phyloP scores from a whole-genome alignment of 2,888 invertebrate species.

The Dusona sp. region DNA sequence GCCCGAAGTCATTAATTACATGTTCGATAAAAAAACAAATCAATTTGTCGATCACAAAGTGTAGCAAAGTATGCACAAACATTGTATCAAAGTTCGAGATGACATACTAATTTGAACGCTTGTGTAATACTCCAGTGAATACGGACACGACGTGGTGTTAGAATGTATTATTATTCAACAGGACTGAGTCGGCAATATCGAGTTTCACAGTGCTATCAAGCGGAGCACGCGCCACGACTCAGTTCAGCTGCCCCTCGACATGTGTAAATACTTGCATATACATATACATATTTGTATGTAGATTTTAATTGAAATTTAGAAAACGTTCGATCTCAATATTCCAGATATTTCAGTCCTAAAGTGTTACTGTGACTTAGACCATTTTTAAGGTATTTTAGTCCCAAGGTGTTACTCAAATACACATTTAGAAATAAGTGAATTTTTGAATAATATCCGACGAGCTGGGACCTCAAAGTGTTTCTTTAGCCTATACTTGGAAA shows the following conservation, averaged over 20 bases:
- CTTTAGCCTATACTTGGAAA: background rate
- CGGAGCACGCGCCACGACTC: constrained; percentile 80
- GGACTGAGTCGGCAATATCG: constrained; percentile 36
- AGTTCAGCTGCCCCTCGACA: constrained; percentile 75
- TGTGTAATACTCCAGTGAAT: background rate
- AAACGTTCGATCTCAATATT: background rate
- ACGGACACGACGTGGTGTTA: constrained; percentile 14
- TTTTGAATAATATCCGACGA: background rate
- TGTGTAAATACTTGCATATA: constrained; percentile 30
- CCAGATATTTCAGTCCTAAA: background rate
- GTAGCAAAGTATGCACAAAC: background rate
- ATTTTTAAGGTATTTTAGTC: background rate
- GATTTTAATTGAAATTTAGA: background rate
- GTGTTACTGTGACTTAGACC: no score
- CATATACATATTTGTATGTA: background rate
- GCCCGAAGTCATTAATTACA: background rate
- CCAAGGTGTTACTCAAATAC: background rate
- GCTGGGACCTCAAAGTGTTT: background rate
- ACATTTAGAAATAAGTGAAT: background rate
- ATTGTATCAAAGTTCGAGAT: background rate
- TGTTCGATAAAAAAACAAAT: background rate
- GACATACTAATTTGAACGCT: constrained; percentile 1
- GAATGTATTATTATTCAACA: constrained; percentile 28
- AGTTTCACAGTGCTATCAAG: constrained; percentile 76
- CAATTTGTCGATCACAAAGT: background rate